Conservation (phyloP, 2,113 vertebrate genomes). For the Steatornis caripensis region DNA sequence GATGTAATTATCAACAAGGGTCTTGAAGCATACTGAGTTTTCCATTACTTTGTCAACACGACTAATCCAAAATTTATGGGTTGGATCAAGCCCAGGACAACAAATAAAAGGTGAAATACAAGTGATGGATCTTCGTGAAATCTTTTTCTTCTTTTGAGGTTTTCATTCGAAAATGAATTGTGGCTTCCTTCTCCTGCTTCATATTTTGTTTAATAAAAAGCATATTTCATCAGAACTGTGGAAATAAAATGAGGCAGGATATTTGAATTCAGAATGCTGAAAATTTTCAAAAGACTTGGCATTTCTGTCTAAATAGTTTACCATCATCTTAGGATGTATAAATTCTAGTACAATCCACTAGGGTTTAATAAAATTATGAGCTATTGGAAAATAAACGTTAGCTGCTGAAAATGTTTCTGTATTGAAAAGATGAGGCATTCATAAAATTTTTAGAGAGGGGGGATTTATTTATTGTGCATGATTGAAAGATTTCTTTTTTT, state of each 20-base stretch:
- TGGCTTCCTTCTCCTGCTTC: constrained; percentile 26
- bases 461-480: not conserved
- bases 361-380: constrained; percentile 26
- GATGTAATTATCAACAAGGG: constrained; percentile 44
- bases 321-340: not conserved
- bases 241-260: constrained; percentile 17
- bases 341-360: constrained; percentile 4
- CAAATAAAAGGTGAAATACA: constrained; percentile 49
- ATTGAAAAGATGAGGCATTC: constrained; percentile 1
- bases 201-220: constrained; percentile 46
- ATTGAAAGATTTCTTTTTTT: not conserved
- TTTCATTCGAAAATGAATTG: constrained; percentile 32
- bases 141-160: constrained; percentile 42
- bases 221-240: constrained; percentile 35
- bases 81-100: constrained; percentile 25
- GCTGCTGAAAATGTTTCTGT: not conserved
- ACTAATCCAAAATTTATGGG: constrained; percentile 46
- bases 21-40: constrained; percentile 34
- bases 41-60: constrained; percentile 30
- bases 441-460: not conserved
- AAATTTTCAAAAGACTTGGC: constrained; percentile 37
- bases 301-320: constrained; percentile 36
- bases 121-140: not conserved
- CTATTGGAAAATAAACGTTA: not conserved
- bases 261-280: constrained; percentile 28